phyloP scores from a whole-genome alignment of 2,888 invertebrate genomes.

The Laspeyria flexula region DNA sequence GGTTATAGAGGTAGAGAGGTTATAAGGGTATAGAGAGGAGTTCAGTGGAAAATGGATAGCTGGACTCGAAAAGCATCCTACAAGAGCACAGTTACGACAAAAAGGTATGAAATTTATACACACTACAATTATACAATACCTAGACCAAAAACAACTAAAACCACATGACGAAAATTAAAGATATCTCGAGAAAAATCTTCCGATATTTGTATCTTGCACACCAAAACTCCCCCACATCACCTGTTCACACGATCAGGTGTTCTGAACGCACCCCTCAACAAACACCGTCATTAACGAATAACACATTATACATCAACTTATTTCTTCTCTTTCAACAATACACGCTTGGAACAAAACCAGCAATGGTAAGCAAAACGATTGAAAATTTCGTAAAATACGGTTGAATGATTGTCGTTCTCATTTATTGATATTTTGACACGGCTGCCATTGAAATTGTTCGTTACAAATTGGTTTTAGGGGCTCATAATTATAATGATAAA shows the following conservation, averaged over 20 bases:
- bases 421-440: constrained; percentile 65
- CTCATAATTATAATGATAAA: constrained; percentile 15
- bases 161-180: background rate
- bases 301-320: constrained; percentile 32
- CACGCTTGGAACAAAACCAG: background rate
- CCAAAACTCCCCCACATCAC: constrained; percentile 47
- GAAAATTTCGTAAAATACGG: constrained; percentile 8
- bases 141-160: no score
- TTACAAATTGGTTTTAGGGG: constrained; percentile 49
- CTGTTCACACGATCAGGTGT: constrained; percentile 70
- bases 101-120: no score
- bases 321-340: background rate
- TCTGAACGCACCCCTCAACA: constrained; percentile 40
- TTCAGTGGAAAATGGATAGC: no score
- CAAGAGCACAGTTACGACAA: no score
- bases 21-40: no score
- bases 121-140: no score
- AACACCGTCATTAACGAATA: background rate
- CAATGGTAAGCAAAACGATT: constrained; percentile 3
- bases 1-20: no score
- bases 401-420: constrained; percentile 21
- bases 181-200: constrained; percentile 48
- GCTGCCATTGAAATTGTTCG: constrained; percentile 42
- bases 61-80: no score
- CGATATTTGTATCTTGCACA: constrained; percentile 35